A percentile compares a stretch with the other conserved stretches of the same genome.
Evolutionary conservation across 1,140 invertebrate genomes (phyloP).

Genomic region (Zaprionus davidi): DNA sequence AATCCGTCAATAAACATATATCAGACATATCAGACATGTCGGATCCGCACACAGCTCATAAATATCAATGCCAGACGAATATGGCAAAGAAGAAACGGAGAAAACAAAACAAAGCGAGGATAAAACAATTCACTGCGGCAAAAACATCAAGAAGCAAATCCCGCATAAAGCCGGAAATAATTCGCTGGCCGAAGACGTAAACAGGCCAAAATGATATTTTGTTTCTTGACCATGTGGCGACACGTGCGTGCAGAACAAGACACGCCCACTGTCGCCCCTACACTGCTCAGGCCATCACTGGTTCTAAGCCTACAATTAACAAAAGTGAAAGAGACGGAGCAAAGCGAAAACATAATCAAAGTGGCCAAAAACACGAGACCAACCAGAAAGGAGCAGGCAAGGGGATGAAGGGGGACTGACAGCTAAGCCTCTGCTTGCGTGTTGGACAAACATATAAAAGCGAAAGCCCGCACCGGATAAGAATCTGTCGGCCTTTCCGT

Average conservation of each 20-base stretch:
- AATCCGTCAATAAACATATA: conserved; percentile 21
- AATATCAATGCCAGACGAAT: conserved; percentile 17
- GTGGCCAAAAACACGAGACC: conserved; percentile 20
- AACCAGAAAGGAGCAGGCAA: not conserved
- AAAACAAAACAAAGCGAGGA: not conserved
- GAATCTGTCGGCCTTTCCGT: conserved; percentile 32
- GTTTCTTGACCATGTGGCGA: conserved; percentile 25
- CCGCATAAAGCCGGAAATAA: conserved; percentile 34
- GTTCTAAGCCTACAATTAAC: conserved; percentile 50
- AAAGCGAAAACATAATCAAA: conserved; percentile 46
- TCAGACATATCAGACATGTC: conserved; percentile 12
- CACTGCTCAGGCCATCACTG: conserved; percentile 9
- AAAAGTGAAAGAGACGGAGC: conserved; percentile 27
- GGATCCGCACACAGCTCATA: conserved; percentile 5
- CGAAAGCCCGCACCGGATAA: conserved; percentile 35
- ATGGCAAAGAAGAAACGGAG: not conserved
- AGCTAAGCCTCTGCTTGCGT: conserved; percentile 35
- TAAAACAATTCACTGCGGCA: conserved; percentile 16
- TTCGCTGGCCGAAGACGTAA: conserved; percentile 23
- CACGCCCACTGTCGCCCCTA: conserved; percentile 2
- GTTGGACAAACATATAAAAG: conserved; percentile 44
- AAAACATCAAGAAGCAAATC: conserved; percentile 32
- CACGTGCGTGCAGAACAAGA: conserved; percentile 20
- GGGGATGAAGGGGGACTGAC: not conserved
- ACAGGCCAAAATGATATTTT: conserved; percentile 40